phyloP scores from a whole-genome alignment of 1,140 invertebrate genomes.

The Yoshiicerus persimilis region DNA sequence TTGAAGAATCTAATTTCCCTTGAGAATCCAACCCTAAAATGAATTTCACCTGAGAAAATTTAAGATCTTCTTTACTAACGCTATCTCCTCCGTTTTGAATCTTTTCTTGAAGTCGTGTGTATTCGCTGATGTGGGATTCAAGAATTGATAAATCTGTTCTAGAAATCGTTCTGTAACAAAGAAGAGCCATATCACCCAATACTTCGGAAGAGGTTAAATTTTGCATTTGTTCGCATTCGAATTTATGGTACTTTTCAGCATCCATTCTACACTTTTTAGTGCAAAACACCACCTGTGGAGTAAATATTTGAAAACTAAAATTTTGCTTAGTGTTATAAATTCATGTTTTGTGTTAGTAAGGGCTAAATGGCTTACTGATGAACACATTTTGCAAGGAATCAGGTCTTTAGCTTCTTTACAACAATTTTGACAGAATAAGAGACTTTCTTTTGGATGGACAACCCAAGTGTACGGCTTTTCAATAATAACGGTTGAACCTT shows the following conservation, averaged over 20 bases:
- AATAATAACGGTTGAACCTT: slow-evolving; percentile 57
- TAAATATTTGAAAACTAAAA: slow-evolving; percentile 34
- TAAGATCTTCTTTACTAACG: background rate
- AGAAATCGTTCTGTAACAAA: slow-evolving; percentile 60
- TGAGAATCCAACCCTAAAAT: slow-evolving; percentile 18
- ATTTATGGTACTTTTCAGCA: slow-evolving; percentile 58
- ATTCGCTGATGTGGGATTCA: background rate
- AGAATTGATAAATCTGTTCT: slow-evolving; percentile 50
- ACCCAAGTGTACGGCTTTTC: slow-evolving; percentile 57
- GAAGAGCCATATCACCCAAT: slow-evolving; percentile 55
- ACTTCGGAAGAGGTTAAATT: slow-evolving; percentile 53
- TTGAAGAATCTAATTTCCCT: slow-evolving; percentile 52
- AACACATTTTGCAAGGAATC: slow-evolving; percentile 60
- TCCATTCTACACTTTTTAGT: slow-evolving; percentile 56
- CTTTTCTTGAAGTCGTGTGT: background rate
- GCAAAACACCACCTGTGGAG: slow-evolving; percentile 58
- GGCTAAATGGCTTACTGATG: slow-evolving; percentile 54
- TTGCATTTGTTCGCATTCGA: slow-evolving; percentile 60
- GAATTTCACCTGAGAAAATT: background rate
- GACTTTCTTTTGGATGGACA: slow-evolving; percentile 54
- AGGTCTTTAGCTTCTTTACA: slow-evolving; percentile 49
- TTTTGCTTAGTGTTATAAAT: background rate
- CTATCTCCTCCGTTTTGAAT: background rate
- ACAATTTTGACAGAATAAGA: slow-evolving; percentile 61
- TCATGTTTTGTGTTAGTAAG: background rate